Evolutionary conservation across 2,888 invertebrate genomes (phyloP).

Genomic region (Lydus trimaculatus): DNA sequence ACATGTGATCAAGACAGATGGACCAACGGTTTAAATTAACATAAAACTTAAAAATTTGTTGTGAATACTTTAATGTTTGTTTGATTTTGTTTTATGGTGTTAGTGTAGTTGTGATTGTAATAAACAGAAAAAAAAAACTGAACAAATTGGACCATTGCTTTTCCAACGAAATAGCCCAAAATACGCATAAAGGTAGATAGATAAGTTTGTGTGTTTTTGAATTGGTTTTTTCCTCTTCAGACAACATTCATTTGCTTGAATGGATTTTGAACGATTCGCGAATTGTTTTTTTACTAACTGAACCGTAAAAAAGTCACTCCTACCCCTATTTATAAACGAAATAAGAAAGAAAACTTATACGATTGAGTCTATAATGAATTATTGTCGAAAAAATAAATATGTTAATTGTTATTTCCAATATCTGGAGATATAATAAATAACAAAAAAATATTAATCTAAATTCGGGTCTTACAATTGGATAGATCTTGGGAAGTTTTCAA

Average conservation of each 20-base stretch:
- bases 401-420: not conserved
- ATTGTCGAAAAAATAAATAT: not conserved
- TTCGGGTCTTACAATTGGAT: not conserved
- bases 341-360: not conserved
- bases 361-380: not conserved
- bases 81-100: not conserved
- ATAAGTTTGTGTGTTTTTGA: not conserved
- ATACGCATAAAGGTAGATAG: constrained; percentile 11
- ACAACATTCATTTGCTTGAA: not conserved
- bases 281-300: not conserved
- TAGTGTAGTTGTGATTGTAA: not conserved
- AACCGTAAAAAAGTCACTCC: not conserved
- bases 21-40: not conserved
- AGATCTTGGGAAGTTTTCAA: not conserved
- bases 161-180: not conserved
- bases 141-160: not conserved
- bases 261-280: not conserved
- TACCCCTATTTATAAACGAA: not conserved
- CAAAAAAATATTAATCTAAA: not conserved
- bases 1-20: constrained; percentile 8
- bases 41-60: not conserved
- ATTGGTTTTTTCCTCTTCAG: not conserved
- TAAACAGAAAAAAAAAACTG: not conserved
- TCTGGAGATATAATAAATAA: not conserved
- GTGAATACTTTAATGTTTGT: not conserved